phyloP scores from a whole-genome alignment of 2,113 vertebrate genomes.

The Cynocephalus volans region DNA sequence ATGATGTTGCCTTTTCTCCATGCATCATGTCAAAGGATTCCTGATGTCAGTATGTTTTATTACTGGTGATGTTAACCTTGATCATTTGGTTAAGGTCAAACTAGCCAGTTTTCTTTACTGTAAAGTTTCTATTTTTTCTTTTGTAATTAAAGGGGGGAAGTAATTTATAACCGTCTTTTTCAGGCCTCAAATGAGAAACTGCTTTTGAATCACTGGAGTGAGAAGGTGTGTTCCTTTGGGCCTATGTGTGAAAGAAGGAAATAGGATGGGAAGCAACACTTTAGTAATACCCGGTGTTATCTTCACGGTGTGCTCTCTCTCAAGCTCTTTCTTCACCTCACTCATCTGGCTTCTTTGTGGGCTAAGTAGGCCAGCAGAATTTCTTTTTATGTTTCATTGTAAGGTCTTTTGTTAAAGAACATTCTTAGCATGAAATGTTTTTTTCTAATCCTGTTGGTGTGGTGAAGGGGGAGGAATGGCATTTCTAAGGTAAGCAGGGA shows the following conservation, averaged over 20 bases:
- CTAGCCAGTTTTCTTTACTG: not conserved
- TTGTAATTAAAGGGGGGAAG: not conserved
- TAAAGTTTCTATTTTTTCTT: not conserved
- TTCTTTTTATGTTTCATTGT: conserved; percentile 10
- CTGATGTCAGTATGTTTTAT: not conserved
- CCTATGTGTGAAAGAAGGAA: not conserved
- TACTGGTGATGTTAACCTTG: not conserved
- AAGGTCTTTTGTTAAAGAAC: not conserved
- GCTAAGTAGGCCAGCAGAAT: not conserved
- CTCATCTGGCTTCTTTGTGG: not conserved
- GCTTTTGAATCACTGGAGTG: not conserved
- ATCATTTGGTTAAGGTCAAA: not conserved
- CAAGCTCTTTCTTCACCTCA: not conserved
- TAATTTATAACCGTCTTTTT: not conserved
- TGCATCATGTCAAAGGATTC: not conserved
- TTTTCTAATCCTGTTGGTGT: not conserved
- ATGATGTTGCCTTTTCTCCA: not conserved
- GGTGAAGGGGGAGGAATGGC: not conserved
- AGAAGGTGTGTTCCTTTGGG: not conserved
- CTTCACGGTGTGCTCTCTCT: not conserved
- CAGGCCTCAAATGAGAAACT: not conserved
- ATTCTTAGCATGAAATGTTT: not conserved
- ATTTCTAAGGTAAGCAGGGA: not conserved
- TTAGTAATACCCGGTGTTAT: not conserved
- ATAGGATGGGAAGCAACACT: not conserved